Conservation (phyloP, 1,140 invertebrate species). For the Drosophila tropicalis region DNA sequence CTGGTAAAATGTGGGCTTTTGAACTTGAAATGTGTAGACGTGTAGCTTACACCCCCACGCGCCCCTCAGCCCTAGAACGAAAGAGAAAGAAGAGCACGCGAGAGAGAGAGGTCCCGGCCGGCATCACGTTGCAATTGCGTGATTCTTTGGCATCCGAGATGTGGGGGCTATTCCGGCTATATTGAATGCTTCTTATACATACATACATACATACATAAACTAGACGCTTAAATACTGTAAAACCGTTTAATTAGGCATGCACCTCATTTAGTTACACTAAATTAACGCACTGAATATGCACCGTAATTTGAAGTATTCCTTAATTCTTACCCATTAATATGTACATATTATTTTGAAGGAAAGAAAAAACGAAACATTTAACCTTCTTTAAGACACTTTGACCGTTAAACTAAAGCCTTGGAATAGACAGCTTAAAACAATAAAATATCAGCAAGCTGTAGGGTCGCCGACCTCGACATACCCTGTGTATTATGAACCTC, state of each 20-base stretch:
- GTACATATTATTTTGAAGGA: constrained; percentile 10
- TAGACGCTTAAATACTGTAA: neutral
- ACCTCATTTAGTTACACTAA: neutral
- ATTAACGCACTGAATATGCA: neutral
- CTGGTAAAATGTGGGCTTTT: constrained; percentile 11
- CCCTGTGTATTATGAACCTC: neutral
- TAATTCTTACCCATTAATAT: constrained; percentile 1
- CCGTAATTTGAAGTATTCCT: neutral
- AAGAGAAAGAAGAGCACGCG: neutral
- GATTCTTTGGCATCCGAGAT: constrained; percentile 25
- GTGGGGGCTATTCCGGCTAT: neutral
- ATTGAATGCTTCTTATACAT: neutral
- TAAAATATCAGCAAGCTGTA: constrained; percentile 9
- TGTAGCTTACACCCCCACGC: constrained; percentile 6
- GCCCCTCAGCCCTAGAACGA: constrained; percentile 15
- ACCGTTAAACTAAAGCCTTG: constrained; percentile 65
- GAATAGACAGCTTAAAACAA: constrained; percentile 11
- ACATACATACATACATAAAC: constrained; percentile 1
- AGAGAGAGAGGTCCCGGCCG: constrained; percentile 8
- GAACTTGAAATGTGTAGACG: constrained; percentile 43
- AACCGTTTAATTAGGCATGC: neutral
- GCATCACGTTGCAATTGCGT: constrained; percentile 67
- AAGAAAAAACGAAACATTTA: constrained; percentile 24
- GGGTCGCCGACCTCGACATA: neutral
- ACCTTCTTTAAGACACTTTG: constrained; percentile 60